These are phyloP conservation scores for Cochlearius cochlearius DNA, from an alignment of 2,113 vertebrate genomes.

Conservation along the genomic window DNA sequence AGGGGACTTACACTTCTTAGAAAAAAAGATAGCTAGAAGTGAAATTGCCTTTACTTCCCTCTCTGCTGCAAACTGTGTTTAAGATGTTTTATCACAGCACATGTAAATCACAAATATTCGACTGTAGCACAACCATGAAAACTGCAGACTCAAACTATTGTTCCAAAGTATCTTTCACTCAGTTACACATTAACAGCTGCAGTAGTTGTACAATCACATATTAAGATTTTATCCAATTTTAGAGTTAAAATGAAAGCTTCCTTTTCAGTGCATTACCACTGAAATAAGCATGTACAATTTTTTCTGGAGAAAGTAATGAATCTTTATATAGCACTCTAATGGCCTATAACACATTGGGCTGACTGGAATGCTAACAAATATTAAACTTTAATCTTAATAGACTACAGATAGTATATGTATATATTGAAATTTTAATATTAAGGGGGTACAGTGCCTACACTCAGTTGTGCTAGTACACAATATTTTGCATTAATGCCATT, in stretches of 20 bases:
- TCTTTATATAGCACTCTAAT: background rate
- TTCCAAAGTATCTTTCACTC: constrained; percentile 11
- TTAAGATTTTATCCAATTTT: background rate
- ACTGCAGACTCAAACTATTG: background rate
- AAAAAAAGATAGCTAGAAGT: background rate
- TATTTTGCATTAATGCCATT: background rate
- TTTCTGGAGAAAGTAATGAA: background rate
- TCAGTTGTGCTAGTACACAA: background rate
- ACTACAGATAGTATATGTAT: background rate
- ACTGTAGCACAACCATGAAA: background rate
- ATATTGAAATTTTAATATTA: background rate
- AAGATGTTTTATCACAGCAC: background rate
- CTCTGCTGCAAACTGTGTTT: background rate
- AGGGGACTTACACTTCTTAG: background rate
- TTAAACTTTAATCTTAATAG: background rate
- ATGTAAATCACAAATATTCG: background rate
- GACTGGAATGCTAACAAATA: background rate
- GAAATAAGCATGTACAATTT: background rate
- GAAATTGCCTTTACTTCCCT: background rate
- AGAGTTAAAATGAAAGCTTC: background rate
- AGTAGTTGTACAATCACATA: background rate
- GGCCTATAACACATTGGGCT: background rate
- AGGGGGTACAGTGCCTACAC: background rate
- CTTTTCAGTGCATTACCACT: background rate
- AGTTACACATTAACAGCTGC: constrained; percentile 50